Evolutionary conservation across 2,797 vertebrate genomes (phyloP).

Genomic region (Phyllotis vaccarum): DNA sequence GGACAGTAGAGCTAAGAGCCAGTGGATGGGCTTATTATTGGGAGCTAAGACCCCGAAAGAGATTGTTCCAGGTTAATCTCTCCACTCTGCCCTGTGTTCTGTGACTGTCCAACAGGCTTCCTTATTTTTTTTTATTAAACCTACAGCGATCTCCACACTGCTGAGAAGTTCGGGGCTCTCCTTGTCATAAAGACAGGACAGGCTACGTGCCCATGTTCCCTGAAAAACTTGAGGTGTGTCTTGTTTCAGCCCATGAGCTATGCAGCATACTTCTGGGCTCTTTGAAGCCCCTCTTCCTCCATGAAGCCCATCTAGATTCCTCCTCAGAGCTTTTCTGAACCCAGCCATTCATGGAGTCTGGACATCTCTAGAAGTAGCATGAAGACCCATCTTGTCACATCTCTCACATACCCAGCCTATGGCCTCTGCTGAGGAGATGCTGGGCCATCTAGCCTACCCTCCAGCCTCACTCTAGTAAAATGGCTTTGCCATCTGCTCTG

Average conservation of each 20-base stretch:
- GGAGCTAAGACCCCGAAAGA: neutral
- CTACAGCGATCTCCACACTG: rapidly evolving
- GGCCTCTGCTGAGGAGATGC: neutral
- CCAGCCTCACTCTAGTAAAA: neutral
- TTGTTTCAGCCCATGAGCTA: neutral
- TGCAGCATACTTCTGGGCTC: neutral
- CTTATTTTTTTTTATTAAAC: neutral
- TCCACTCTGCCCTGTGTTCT: neutral
- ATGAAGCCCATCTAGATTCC: neutral
- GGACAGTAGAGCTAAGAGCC: neutral
- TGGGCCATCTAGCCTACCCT: rapidly evolving
- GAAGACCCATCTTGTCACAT: neutral
- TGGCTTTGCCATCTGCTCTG: neutral
- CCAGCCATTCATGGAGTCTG: rapidly evolving
- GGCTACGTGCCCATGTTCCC: neutral
- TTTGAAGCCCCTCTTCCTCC: neutral
- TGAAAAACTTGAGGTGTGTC: neutral
- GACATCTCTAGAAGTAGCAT: neutral
- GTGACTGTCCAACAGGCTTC: neutral
- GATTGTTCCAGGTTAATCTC: neutral
- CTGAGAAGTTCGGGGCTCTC: neutral
- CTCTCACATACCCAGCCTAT: rapidly evolving
- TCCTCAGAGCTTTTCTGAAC: neutral
- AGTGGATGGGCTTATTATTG: no score
- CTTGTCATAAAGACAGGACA: neutral